A percentile compares a stretch with the other conserved stretches of the same genome.
phyloP scores from a whole-genome alignment of 1,140 invertebrate species.

The Panagrolaimus sp. region DNA sequence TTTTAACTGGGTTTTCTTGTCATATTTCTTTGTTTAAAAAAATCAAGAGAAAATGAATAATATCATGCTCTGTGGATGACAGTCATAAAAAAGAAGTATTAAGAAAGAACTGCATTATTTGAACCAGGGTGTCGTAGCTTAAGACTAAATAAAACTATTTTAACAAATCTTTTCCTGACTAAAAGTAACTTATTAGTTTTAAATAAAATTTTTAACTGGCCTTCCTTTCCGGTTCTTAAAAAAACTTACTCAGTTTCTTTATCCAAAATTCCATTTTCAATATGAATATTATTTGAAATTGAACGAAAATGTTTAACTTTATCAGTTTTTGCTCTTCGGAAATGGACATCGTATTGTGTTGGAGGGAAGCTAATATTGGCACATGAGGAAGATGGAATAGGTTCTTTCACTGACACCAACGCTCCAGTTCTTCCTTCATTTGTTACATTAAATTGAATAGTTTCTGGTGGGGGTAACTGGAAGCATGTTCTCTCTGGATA shows the following conservation, averaged over 20 bases:
- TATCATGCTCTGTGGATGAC: no score
- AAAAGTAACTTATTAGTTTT: no score
- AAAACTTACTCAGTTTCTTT: conserved; percentile 50
- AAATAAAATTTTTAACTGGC: no score
- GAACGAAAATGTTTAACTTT: conserved; percentile 50
- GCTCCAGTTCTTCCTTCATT: conserved; percentile 50
- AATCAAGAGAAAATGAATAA: no score
- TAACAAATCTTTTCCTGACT: no score
- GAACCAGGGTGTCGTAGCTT: no score
- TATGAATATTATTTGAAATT: conserved; percentile 42
- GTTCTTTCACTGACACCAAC: conserved; percentile 28
- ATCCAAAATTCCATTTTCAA: conserved; percentile 57
- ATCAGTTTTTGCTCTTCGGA: conserved; percentile 46
- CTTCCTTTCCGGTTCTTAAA: no score
- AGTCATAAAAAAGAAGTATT: no score
- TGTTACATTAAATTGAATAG: conserved; percentile 47
- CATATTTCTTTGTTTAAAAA: no score
- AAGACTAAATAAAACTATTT: no score
- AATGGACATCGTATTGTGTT: conserved; percentile 55
- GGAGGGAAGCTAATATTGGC: conserved; percentile 49
- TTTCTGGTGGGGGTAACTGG: conserved; percentile 37
- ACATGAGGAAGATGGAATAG: conserved; percentile 29
- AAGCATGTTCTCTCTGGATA: conserved; percentile 52
- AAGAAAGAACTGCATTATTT: no score
- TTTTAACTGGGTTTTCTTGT: no score